Conservation (phyloP, 2,113 vertebrate genomes). For the Anas platyrhynchos region DNA sequence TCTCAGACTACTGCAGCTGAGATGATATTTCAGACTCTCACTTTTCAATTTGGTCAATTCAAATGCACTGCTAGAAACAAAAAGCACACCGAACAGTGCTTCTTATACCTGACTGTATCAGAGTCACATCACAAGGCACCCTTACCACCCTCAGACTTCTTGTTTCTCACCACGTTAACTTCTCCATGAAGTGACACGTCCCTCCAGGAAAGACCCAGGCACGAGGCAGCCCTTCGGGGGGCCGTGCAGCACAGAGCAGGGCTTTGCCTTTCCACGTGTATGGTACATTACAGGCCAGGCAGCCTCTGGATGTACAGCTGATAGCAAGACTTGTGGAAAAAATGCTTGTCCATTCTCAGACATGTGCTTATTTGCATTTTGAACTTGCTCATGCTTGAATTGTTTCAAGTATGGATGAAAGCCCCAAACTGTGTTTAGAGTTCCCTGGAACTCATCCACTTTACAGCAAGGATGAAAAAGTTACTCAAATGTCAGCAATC, state of each 20-base stretch:
- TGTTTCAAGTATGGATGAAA: slow-evolving; percentile 15
- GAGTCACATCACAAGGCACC: neutral
- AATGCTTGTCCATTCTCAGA: neutral
- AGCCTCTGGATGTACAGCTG: neutral
- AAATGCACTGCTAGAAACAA: neutral
- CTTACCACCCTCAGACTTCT: neutral
- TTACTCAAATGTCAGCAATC: slow-evolving; percentile 57
- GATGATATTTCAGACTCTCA: neutral
- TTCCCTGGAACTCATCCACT: slow-evolving; percentile 58
- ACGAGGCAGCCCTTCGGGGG: accelerated
- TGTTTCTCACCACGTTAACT: neutral
- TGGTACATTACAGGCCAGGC: neutral
- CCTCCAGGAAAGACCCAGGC: neutral
- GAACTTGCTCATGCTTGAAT: neutral
- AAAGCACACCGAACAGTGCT: neutral
- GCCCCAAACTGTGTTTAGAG: slow-evolving; percentile 33
- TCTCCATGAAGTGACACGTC: neutral
- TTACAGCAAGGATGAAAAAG: slow-evolving; percentile 39
- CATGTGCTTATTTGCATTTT: slow-evolving; percentile 20
- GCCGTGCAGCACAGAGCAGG: too few species aligned
- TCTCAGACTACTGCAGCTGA: neutral
- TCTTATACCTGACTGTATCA: neutral
- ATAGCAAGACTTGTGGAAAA: too few species aligned
- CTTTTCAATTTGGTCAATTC: neutral
- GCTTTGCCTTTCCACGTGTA: neutral